A percentile compares a stretch with the other conserved stretches of the same genome.
These are phyloP conservation scores for Chloroclystis v-ata DNA, from an alignment of 2,888 invertebrate species.

Conservation along the genomic window DNA sequence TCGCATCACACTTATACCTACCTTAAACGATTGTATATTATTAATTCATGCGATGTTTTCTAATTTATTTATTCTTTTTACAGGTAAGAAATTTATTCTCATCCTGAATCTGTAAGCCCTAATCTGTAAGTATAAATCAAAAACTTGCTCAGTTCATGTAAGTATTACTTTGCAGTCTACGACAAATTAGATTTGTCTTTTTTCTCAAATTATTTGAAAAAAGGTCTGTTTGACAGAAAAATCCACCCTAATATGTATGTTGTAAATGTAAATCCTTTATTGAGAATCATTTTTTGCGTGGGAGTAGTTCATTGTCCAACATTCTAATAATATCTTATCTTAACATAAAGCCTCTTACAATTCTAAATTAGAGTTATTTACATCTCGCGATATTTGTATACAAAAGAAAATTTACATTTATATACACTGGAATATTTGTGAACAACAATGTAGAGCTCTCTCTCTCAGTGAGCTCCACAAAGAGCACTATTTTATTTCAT, in stretches of 20 bases:
- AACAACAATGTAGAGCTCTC: slow-evolving; percentile 9
- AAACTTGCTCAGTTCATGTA: too few relatives aligned
- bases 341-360: slow-evolving; percentile 24
- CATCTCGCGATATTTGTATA: slow-evolving; percentile 16
- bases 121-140: too few relatives aligned
- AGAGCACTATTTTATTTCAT: slow-evolving; percentile 15
- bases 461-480: slow-evolving; percentile 15
- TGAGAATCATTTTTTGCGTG: slow-evolving; percentile 26
- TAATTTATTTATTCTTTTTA: slow-evolving; percentile 37
- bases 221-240: too few relatives aligned
- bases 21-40: background rate
- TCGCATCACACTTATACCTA: background rate
- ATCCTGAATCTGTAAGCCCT: background rate
- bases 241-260: too few relatives aligned
- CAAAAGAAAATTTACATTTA: slow-evolving; percentile 21
- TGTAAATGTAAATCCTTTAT: slow-evolving; percentile 18
- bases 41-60: slow-evolving; percentile 11
- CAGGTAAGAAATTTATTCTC: slow-evolving; percentile 41
- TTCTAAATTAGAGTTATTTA: slow-evolving; percentile 28
- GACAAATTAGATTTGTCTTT: too few relatives aligned
- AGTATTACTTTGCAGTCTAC: too few relatives aligned
- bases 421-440: slow-evolving; percentile 12
- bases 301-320: slow-evolving; percentile 31
- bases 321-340: slow-evolving; percentile 28
- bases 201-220: too few relatives aligned